Conservation (phyloP, 2,888 invertebrate genomes). For the Ichneumoninae sp. region DNA sequence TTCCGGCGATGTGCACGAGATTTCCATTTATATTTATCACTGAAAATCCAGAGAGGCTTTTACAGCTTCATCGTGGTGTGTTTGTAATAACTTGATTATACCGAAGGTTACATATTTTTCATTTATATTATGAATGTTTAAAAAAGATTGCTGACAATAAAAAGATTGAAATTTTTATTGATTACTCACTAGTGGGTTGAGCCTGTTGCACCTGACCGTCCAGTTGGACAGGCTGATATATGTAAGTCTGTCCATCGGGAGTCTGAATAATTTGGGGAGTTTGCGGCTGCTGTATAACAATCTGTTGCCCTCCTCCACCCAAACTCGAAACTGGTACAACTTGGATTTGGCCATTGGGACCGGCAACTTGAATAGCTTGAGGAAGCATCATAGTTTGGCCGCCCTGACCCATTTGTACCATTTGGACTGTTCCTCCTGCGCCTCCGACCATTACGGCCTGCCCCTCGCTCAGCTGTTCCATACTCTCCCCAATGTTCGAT, state of each 20-base stretch:
- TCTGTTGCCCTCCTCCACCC: constrained; percentile 85
- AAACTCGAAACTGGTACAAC: constrained; percentile 90
- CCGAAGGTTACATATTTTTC: not conserved
- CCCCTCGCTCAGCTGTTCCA: constrained; percentile 82
- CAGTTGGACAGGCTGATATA: constrained; percentile 92
- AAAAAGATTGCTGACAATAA: not conserved
- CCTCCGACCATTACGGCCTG: constrained; percentile 82
- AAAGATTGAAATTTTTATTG: not conserved
- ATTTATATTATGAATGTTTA: not conserved
- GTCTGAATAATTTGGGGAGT: constrained; percentile 95
- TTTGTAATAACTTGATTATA: not conserved
- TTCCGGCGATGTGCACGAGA: constrained; percentile 88
- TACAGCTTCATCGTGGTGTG: not conserved
- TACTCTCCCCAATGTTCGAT: constrained; percentile 57
- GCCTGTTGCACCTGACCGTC: constrained; percentile 86
- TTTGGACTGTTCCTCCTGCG: constrained; percentile 80
- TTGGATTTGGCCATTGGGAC: constrained; percentile 89
- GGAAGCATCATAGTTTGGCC: constrained; percentile 88
- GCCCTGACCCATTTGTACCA: constrained; percentile 85
- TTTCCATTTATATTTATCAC: constrained; percentile 92
- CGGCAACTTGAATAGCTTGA: constrained; percentile 86
- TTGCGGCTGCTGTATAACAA: constrained; percentile 87
- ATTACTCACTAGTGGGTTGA: constrained; percentile 86
- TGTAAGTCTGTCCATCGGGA: constrained; percentile 96
- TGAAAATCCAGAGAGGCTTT: constrained; percentile 79